Evolutionary conservation across 1,140 invertebrate species (phyloP).

Genomic region (Cydia amplana): DNA sequence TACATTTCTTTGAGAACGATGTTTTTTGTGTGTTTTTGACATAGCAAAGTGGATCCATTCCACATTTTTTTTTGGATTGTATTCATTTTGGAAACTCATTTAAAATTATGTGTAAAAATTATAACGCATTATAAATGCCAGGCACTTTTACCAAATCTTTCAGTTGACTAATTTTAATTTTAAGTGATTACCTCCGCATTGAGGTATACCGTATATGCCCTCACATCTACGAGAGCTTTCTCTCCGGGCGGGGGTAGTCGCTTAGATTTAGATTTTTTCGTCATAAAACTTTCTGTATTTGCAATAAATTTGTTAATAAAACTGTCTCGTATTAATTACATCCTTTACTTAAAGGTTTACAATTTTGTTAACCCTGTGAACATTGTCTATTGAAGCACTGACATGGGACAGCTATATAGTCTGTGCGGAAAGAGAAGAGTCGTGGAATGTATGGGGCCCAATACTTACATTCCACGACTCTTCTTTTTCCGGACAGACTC

Average conservation of each 20-base stretch:
- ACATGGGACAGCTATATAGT: no score
- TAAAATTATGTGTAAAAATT: constrained; percentile 52
- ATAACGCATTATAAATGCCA: constrained; percentile 68
- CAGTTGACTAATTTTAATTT: constrained; percentile 50
- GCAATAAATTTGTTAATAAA: constrained; percentile 72
- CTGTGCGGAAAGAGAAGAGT: no score
- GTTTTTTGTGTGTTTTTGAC: constrained; percentile 35
- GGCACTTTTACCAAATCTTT: constrained; percentile 50
- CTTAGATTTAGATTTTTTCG: constrained; percentile 56
- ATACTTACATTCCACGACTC: no score
- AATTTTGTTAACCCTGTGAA: no score
- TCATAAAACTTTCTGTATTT: constrained; percentile 55
- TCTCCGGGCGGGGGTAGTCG: constrained; percentile 49
- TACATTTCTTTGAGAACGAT: constrained; percentile 62
- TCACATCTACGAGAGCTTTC: constrained; percentile 34
- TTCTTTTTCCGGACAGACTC: no score
- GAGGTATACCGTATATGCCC: not conserved
- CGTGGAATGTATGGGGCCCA: no score
- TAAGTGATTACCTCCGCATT: constrained; percentile 58
- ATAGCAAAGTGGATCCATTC: constrained; percentile 58
- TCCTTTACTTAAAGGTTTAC: not conserved
- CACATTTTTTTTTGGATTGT: constrained; percentile 41
- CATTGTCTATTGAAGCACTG: no score
- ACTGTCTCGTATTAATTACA: constrained; percentile 38
- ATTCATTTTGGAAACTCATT: constrained; percentile 58